phyloP scores from a whole-genome alignment of 2,797 vertebrate species.

The Chaenodraco wilsoni region DNA sequence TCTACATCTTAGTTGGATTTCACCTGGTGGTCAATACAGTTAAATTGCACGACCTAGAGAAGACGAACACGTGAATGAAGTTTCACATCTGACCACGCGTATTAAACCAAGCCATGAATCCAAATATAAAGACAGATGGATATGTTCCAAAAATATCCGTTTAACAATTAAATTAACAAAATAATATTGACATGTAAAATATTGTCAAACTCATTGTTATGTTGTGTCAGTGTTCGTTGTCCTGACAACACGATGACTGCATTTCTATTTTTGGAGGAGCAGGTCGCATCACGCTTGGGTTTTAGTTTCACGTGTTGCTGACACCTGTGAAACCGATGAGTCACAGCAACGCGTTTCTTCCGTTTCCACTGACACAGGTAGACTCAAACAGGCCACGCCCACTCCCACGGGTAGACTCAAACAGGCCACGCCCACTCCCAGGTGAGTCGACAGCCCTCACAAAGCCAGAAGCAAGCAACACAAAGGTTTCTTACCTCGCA shows the following conservation, averaged over 20 bases:
- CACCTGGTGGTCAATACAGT: not conserved
- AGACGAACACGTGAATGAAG: no score
- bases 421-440: conserved; percentile 44
- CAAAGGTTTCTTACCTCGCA: not conserved
- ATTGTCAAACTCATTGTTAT: not conserved
- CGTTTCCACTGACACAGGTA: conserved; percentile 36
- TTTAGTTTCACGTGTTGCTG: not conserved
- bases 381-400: conserved; percentile 28
- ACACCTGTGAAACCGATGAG: conserved; percentile 38
- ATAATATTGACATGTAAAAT: not conserved
- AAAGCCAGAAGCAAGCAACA: conserved; percentile 4
- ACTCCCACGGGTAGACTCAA: conserved; percentile 16
- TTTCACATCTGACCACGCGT: no score
- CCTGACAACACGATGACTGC: accelerated
- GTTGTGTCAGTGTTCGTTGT: not conserved
- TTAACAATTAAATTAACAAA: not conserved
- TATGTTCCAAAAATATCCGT: not conserved
- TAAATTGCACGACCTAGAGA: no score
- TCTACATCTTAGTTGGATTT: not conserved
- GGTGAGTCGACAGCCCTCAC: conserved; percentile 42
- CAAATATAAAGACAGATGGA: not conserved
- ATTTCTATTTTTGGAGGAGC: conserved; percentile 23
- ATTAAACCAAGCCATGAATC: no score
- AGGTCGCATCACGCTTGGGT: not conserved
- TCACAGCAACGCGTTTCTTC: not conserved